phyloP scores from a whole-genome alignment of 2,888 invertebrate species.

The Petrophora chlorosata region DNA sequence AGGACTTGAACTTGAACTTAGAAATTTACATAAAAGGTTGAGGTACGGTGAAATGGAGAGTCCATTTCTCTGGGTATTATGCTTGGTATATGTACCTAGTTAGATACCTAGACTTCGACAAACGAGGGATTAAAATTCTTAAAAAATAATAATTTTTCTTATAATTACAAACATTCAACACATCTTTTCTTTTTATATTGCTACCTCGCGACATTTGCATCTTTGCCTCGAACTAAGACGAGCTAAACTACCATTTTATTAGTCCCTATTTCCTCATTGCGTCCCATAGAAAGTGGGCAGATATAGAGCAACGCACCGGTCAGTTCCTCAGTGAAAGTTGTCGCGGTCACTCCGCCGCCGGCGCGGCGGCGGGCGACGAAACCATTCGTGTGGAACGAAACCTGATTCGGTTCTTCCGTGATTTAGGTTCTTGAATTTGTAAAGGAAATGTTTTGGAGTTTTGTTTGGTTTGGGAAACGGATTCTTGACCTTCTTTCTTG shows the following conservation, averaged over 20 bases:
- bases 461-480: background rate
- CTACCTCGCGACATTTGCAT: no score
- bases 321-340: conserved; percentile 19
- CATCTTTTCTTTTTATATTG: no score
- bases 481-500: background rate
- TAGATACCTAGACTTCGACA: no score
- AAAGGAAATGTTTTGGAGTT: background rate
- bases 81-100: no score
- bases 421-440: conserved; percentile 3
- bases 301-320: conserved; percentile 7
- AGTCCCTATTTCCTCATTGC: conserved; percentile 8
- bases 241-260: background rate
- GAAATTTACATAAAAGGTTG: no score
- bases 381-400: conserved; percentile 13
- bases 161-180: no score
- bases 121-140: no score
- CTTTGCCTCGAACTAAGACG: no score
- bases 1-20: no score
- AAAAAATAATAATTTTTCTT: no score
- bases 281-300: conserved; percentile 11
- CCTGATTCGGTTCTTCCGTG: conserved; percentile 10
- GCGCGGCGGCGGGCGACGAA: background rate
- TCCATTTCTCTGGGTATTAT: no score
- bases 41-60: no score
- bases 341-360: conserved; percentile 9